A percentile compares a stretch with the other conserved stretches of the same genome.
phyloP scores from a whole-genome alignment of 2,113 vertebrate genomes.

The Nerophis ophidion region DNA sequence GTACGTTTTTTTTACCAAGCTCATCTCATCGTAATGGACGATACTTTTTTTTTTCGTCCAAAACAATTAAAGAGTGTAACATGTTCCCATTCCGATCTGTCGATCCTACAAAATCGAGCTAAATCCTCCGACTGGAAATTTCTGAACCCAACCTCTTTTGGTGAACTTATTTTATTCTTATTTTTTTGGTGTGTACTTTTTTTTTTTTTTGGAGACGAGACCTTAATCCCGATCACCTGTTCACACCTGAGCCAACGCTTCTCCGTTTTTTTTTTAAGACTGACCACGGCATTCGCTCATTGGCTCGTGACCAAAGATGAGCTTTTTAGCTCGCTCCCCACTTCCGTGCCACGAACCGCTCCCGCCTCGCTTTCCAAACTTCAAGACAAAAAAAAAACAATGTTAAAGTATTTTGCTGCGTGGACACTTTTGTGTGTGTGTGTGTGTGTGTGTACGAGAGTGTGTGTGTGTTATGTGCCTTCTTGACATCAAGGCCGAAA shows the following conservation, averaged over 20 bases:
- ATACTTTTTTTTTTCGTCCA: no score
- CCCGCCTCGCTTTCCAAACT: slow-evolving; percentile 11
- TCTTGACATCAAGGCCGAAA: slow-evolving; percentile 49
- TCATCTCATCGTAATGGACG: no score
- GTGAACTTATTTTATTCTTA: no score
- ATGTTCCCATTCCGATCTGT: no score
- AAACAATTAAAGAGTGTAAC: no score
- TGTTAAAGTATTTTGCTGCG: slow-evolving; percentile 43
- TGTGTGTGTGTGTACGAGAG: slow-evolving; percentile 19
- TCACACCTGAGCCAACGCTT: slow-evolving; percentile 41
- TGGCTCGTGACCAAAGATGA: slow-evolving; percentile 72
- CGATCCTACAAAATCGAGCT: no score
- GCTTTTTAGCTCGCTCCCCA: slow-evolving; percentile 42
- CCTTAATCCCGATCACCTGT: slow-evolving; percentile 3
- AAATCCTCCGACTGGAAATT: no score
- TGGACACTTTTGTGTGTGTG: slow-evolving; percentile 16
- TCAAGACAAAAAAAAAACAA: slow-evolving; percentile 10
- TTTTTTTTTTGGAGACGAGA: neutral
- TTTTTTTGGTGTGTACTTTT: no score
- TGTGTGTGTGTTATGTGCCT: slow-evolving; percentile 14
- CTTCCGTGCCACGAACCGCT: slow-evolving; percentile 42
- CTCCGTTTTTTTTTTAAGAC: slow-evolving; percentile 24
- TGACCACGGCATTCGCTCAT: slow-evolving; percentile 27
- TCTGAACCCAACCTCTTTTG: no score
- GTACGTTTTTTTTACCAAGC: no score